Percentiles rank a stretch among this genome's conserved stretches.
These are phyloP conservation scores for Mus pahari DNA, from an alignment of 2,113 vertebrate genomes.

Conservation along the genomic window DNA sequence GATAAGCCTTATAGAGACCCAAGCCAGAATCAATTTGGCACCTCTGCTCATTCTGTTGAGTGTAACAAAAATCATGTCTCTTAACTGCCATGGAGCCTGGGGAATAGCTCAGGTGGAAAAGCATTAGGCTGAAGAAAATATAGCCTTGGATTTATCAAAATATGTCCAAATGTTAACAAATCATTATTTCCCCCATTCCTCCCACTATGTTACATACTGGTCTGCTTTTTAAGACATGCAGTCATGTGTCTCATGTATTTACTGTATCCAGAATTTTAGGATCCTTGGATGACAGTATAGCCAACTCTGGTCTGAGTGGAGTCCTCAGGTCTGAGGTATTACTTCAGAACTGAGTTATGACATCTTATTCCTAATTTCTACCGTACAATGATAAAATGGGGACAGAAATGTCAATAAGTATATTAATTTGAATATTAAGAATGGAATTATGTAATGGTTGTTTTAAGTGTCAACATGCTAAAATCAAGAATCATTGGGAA, in stretches of 20 bases:
- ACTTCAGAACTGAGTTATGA: background rate
- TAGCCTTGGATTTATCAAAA: background rate
- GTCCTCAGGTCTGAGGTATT: background rate
- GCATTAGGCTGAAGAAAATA: background rate
- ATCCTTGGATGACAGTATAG: background rate
- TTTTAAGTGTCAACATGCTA: background rate
- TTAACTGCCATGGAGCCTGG: background rate
- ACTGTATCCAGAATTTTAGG: background rate
- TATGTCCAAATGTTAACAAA: background rate
- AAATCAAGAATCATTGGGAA: background rate
- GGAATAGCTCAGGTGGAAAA: background rate
- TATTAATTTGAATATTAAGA: background rate
- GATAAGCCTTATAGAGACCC: background rate
- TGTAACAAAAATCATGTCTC: background rate
- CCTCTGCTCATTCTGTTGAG: background rate
- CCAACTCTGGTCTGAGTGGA: background rate
- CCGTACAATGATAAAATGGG: background rate
- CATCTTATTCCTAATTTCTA: background rate
- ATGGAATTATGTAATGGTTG: background rate
- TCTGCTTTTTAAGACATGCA: background rate
- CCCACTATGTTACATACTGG: background rate
- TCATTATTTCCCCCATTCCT: background rate
- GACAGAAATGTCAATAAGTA: background rate
- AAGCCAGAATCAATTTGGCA: background rate
- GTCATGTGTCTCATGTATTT: background rate